Percentiles rank a stretch among this genome's conserved stretches.
These are phyloP conservation scores for Montipora sp. DNA, from an alignment of 64 coral and sea anemone genomes.

Conservation along the genomic window DNA sequence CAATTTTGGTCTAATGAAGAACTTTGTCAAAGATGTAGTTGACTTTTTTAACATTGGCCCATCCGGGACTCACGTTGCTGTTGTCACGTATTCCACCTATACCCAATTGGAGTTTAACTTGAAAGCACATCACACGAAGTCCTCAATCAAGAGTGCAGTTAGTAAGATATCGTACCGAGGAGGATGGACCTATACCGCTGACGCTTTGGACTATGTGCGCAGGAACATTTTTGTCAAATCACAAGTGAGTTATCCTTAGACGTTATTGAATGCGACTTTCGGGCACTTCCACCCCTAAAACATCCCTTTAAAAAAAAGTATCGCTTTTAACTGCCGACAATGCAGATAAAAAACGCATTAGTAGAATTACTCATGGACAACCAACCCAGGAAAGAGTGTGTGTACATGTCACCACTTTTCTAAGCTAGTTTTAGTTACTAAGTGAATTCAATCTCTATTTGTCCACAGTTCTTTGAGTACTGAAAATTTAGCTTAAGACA, in stretches of 20 bases:
- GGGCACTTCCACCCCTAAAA: background rate
- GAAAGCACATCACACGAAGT: conserved; percentile 61
- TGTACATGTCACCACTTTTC: no score
- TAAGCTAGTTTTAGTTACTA: no score
- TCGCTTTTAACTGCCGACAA: no score
- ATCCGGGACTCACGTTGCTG: conserved; percentile 75
- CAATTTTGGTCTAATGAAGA: conserved; percentile 85
- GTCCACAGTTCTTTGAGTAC: no score
- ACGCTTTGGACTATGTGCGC: conserved; percentile 64
- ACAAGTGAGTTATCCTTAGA: conserved; percentile 7
- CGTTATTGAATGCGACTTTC: background rate
- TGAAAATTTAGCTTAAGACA: no score
- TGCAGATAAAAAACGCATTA: no score
- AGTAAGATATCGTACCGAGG: conserved; percentile 44
- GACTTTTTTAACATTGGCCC: conserved; percentile 97
- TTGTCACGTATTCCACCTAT: conserved; percentile 75
- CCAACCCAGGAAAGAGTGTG: no score
- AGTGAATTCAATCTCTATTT: no score
- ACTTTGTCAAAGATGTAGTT: conserved; percentile 88
- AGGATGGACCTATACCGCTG: conserved; percentile 85
- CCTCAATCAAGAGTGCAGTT: conserved; percentile 74
- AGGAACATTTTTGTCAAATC: conserved; percentile 40
- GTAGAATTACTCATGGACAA: no score
- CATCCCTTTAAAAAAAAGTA: no score
- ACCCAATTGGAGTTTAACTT: conserved; percentile 70